Evolutionary conservation across 2,113 vertebrate genomes (phyloP).

Genomic region (Leucosticte australis): DNA sequence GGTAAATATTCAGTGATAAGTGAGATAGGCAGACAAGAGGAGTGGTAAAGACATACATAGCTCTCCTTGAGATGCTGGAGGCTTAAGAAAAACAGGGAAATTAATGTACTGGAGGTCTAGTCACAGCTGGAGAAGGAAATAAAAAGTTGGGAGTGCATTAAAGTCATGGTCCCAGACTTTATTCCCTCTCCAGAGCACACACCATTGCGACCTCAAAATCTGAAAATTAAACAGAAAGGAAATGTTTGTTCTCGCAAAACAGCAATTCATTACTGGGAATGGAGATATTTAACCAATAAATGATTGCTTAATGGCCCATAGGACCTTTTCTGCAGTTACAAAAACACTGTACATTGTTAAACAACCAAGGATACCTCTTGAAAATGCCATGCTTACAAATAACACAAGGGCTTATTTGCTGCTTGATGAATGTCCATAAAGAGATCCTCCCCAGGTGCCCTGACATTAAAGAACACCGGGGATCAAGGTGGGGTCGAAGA

Average conservation of each 20-base stretch:
- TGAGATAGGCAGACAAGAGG: background rate
- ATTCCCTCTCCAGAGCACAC: constrained; percentile 35
- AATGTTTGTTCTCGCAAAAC: constrained; percentile 38
- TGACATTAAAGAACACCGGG: background rate
- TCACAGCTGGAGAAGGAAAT: background rate
- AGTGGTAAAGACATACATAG: background rate
- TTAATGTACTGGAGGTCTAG: background rate
- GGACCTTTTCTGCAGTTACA: constrained; percentile 36
- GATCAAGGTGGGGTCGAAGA: background rate
- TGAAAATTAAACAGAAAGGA: constrained; percentile 29
- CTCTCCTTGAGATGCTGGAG: background rate
- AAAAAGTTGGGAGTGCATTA: constrained; percentile 32
- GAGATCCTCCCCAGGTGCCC: background rate
- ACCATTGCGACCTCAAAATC: constrained; percentile 9
- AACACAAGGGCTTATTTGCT: constrained; percentile 29
- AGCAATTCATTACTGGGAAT: constrained; percentile 20
- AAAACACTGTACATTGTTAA: constrained; percentile 42
- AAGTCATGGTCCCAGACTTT: constrained; percentile 17
- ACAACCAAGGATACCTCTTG: background rate
- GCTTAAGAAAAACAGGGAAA: background rate
- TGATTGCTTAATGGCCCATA: constrained; percentile 42
- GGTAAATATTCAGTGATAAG: constrained; percentile 46
- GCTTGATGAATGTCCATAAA: constrained; percentile 40
- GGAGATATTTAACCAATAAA: constrained; percentile 51
- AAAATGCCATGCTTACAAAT: constrained; percentile 50